Base-by-base conservation (phyloP, 2,888 invertebrate species). In the Xestia sexstrigata region DNA sequence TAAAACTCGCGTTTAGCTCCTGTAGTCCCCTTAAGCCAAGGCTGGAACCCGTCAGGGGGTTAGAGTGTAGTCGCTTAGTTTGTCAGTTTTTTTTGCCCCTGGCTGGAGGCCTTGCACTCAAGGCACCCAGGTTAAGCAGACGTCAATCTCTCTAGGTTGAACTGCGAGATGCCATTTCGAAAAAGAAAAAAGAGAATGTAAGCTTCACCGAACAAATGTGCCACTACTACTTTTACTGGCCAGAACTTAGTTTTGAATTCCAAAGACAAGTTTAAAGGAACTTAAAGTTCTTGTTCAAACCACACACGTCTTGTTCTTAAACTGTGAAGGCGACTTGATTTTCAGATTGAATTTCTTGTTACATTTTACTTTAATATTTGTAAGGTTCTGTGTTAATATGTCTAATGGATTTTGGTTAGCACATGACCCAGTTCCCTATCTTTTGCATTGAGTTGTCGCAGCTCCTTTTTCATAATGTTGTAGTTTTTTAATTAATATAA, bases 171-270 rank as follows among this genome's bases (percentile, higher is more conserved):
- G 35, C 35, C 35, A 35, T 35, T 35, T 35, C 35, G 35, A 35
- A 35, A 35, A 35, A 35, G 4, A 35, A 35, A 35, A n/a, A n/a
- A 7, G 42, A 42, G 7, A 42, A 65, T 65, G 42, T 42, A 8
- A 65, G n/a, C 35, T 68, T 68, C 49, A 55, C n/a, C 15, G 8
- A 55, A 6, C 42, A 20, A n/a, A 74, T 2, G 35, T 55, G n/a
- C 6, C 20, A 20, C 45, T 47, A 15, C 35, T 26, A 35, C 15
- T 26, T 26, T 58, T 13, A 42, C 68, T 55, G 7, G 26, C 23
- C 30, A 39, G 26, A 74, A 39, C 72, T 30, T 72, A 30, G 62
- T 75, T 75, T 49, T 62, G 72, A 42, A 62, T 72, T 75, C 62
- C 8, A 39, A 23, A 62, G 60, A 72, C 73, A 63, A 62, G 72